A percentile compares a stretch with the other conserved stretches of the same genome.
Conservation (phyloP, 1,140 invertebrate species). For the Tetranychus urticae region DNA sequence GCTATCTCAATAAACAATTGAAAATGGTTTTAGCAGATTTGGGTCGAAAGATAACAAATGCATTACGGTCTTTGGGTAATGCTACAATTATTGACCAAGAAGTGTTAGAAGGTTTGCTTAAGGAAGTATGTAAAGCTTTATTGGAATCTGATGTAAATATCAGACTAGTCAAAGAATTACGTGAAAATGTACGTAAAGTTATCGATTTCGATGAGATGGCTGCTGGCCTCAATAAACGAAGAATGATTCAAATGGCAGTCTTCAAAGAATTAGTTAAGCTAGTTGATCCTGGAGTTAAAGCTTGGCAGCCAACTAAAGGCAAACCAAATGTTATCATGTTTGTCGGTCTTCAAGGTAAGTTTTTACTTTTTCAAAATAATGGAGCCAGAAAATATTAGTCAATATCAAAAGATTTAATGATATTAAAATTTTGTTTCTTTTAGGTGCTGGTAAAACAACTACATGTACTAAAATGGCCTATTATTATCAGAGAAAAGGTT, state of each 20-base stretch:
- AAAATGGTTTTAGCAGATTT: slow-evolving; percentile 99
- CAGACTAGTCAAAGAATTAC: slow-evolving; percentile 73
- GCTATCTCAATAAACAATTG: background rate
- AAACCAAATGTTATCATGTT: slow-evolving; percentile 97
- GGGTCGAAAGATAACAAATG: slow-evolving; percentile 95
- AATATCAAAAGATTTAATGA: too few species aligned
- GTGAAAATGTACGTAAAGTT: slow-evolving; percentile 89
- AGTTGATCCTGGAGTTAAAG: slow-evolving; percentile 93
- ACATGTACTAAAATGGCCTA: slow-evolving; percentile 98
- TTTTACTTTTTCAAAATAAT: too few species aligned
- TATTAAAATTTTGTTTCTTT: too few species aligned
- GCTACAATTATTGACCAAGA: slow-evolving; percentile 98
- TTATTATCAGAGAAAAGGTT: slow-evolving; percentile 86
- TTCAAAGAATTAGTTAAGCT: slow-evolving; percentile 97
- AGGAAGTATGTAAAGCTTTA: slow-evolving; percentile 90
- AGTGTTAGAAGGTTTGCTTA: slow-evolving; percentile 96
- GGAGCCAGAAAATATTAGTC: too few species aligned
- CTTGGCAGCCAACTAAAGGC: slow-evolving; percentile 85
- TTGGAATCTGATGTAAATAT: slow-evolving; percentile 99
- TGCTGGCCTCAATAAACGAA: slow-evolving; percentile 80
- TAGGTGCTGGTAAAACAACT: slow-evolving; percentile 67
- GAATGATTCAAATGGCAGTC: slow-evolving; percentile 97
- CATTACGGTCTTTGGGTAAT: slow-evolving; percentile 85
- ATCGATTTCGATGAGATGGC: slow-evolving; percentile 99
- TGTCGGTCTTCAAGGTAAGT: slow-evolving; percentile 84